Evolutionary conservation across 2,113 vertebrate genomes (phyloP), one percentile per base, ranked within the genome.

Genomic region (Lophochroa leadbeateri): DNA sequence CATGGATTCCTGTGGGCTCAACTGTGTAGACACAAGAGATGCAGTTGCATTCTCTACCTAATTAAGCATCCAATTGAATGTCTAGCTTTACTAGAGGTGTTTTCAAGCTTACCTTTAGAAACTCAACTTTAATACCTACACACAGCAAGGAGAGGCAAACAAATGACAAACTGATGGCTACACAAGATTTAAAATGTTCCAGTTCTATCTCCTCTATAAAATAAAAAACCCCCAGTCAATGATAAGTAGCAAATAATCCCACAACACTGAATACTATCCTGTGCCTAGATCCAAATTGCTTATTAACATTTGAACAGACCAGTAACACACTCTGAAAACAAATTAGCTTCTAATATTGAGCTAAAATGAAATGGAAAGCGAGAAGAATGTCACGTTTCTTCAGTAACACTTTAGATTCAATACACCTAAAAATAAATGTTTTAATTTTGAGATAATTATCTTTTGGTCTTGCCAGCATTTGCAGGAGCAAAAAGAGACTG

Each of bases 21-120:
- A 1, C 4, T 69, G 53, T 6, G 1, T 19, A 64, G 21, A 63
- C 63, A 70, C 29, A 10, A 18, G 44, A 95, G 41, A 53, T 65
- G 71, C 37, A 92, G 91, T 60, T 85, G 52, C 44, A 78, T 92
- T 95, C 94, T 86, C 80, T 81, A 85, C 53, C 68, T 88, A 88
- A 92, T 95, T 88, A 95, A 67, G 80, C 55, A 82, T 50, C 43
- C 88, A 92, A 67, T 39, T 92, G 52, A 33, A 37, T 43, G 27
- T 82, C 60, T 47, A 55, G 33, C 29, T 94, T 53, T 83, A 76
- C 55, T 55, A 55, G 43, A 88, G 50, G 6, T 27, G 78, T 71
- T 91, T 91, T 29, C 65, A 86, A 78, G 55, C 33, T 81, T 25
- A 35, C 43, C 37, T 92, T 67, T 37, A 72, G n/a, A 61, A 83